Conservation (phyloP, 1,140 invertebrate genomes). For the Laodelphax striatellus region DNA sequence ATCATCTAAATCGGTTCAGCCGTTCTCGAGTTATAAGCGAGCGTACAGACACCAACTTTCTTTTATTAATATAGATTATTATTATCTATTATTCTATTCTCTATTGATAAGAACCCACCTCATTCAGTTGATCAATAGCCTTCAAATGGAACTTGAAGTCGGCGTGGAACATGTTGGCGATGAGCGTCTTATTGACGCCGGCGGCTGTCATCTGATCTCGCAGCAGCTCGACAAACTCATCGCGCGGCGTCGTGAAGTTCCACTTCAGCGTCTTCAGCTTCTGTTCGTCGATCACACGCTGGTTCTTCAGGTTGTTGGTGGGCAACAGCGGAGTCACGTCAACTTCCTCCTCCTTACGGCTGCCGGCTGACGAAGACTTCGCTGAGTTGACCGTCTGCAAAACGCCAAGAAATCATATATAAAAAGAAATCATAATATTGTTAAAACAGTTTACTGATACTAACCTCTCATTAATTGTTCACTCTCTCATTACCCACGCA, state of each 20-base stretch:
- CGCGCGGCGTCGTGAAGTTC: conserved; percentile 88
- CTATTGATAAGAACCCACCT: too few relatives aligned
- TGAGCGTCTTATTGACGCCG: conserved; percentile 72
- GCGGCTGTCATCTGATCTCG: conserved; percentile 83
- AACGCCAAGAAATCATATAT: too few relatives aligned
- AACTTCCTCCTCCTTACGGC: conserved; percentile 63
- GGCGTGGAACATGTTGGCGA: conserved; percentile 85
- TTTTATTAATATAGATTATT: too few relatives aligned
- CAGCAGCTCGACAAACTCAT: conserved; percentile 87
- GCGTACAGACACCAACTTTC: too few relatives aligned
- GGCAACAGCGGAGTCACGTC: conserved; percentile 69
- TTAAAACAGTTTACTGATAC: too few relatives aligned
- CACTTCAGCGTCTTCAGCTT: conserved; percentile 85
- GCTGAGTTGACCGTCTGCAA: conserved; percentile 19
- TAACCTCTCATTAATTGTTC: too few relatives aligned
- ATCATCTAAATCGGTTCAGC: too few relatives aligned
- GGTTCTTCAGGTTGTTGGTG: conserved; percentile 81
- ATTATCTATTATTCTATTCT: too few relatives aligned
- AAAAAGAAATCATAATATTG: too few relatives aligned
- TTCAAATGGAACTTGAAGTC: conserved; percentile 96
- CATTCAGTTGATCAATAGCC: conserved; percentile 80
- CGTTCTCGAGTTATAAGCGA: too few relatives aligned
- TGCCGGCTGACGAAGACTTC: conserved; percentile 28
- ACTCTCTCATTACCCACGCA: too few relatives aligned
- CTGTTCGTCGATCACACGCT: conserved; percentile 83